These are phyloP conservation scores for Clusia tigrina DNA, from an alignment of 2,888 invertebrate genomes.

Conservation along the genomic window DNA sequence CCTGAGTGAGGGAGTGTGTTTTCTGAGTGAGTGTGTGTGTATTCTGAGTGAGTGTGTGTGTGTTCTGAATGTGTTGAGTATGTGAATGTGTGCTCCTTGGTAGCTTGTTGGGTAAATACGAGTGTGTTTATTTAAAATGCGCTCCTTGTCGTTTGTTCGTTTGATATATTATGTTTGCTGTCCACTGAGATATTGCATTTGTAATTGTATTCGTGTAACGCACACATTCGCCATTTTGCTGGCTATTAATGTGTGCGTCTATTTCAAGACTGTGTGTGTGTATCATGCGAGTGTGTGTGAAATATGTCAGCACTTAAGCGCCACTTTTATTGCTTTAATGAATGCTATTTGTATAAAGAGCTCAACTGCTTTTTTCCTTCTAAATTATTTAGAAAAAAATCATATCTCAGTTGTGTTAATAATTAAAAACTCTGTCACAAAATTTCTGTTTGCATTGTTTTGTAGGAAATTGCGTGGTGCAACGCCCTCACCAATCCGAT, in stretches of 20 bases:
- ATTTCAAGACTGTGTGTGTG: too few relatives aligned
- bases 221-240: neutral
- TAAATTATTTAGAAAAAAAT: too few relatives aligned
- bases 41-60: neutral
- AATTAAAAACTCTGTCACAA: too few relatives aligned
- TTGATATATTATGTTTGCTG: slow-evolving; percentile 25
- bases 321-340: too few relatives aligned
- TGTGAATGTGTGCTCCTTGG: slow-evolving; percentile 3
- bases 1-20: too few relatives aligned
- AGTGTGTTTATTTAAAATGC: slow-evolving; percentile 1
- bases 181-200: slow-evolving; percentile 7
- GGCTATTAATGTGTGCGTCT: neutral
- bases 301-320: too few relatives aligned
- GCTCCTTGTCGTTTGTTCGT: slow-evolving; percentile 17
- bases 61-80: slow-evolving; percentile 8
- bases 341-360: too few relatives aligned
- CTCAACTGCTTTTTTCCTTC: too few relatives aligned
- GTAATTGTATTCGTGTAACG: neutral
- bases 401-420: too few relatives aligned
- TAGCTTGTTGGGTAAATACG: neutral
- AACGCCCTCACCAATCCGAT: slow-evolving; percentile 82
- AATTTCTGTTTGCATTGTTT: too few relatives aligned
- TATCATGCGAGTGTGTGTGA: too few relatives aligned
- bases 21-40: slow-evolving; percentile 2
- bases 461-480: slow-evolving; percentile 81